Percentiles rank a stretch among this genome's conserved stretches.
phyloP scores from a whole-genome alignment of 2,797 vertebrate species.

The Chelonia mydas region DNA sequence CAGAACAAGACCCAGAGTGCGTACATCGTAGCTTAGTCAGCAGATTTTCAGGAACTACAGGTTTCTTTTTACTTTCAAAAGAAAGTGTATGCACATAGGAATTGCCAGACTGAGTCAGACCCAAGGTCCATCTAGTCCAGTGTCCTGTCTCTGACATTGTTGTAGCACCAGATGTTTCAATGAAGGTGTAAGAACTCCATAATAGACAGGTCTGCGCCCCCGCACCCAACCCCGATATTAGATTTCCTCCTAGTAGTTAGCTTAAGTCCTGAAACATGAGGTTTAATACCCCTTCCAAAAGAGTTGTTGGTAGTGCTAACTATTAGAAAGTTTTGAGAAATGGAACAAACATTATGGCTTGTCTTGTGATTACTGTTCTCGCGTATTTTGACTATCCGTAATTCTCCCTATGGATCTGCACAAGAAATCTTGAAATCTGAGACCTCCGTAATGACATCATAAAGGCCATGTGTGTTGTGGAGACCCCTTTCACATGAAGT shows the following conservation, averaged over 20 bases:
- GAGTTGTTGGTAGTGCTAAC: conserved; percentile 12
- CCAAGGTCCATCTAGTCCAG: not conserved
- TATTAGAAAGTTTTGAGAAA: not conserved
- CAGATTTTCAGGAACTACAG: not conserved
- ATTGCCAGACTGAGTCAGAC: not conserved
- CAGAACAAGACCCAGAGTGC: not conserved
- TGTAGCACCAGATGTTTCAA: not conserved
- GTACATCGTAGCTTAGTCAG: not conserved
- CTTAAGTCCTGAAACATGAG: conserved; percentile 2
- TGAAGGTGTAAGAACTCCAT: not conserved
- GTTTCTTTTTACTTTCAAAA: not conserved
- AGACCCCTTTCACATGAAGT: not conserved
- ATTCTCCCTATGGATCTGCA: not conserved
- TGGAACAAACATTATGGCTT: not conserved
- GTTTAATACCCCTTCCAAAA: not conserved
- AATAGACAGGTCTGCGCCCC: not conserved
- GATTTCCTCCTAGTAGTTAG: not conserved
- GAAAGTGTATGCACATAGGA: not conserved
- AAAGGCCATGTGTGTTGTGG: not conserved
- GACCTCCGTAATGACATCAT: not conserved
- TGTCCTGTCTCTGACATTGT: not conserved
- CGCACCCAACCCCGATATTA: not conserved
- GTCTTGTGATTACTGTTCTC: not conserved
- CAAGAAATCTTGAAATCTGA: not conserved
- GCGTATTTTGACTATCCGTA: not conserved